Percentiles rank a stretch among this genome's conserved stretches.
Evolutionary conservation across 2,113 vertebrate species (phyloP).

Genomic region (Gallinago paraguaiae): DNA sequence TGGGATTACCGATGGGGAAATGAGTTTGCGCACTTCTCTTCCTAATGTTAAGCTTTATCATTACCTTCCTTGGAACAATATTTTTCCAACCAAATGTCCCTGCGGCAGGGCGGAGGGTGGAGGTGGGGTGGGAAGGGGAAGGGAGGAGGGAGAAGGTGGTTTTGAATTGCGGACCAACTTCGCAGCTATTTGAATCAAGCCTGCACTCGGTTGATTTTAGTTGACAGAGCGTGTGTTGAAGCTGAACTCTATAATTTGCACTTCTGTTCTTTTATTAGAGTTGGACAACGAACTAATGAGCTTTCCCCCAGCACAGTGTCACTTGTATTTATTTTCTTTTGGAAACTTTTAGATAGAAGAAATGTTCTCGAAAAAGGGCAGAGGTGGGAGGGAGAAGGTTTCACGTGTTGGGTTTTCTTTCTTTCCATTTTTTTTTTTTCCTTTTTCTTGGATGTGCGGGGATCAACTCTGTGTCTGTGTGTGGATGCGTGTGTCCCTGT

Average conservation of each 20-base stretch:
- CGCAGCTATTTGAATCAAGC: conserved; percentile 82
- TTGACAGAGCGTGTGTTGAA: conserved; percentile 90
- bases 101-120: conserved; percentile 36
- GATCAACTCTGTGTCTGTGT: neutral
- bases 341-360: conserved; percentile 75
- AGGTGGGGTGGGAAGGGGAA: conserved; percentile 42
- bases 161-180: conserved; percentile 68
- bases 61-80: conserved; percentile 78
- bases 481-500: neutral
- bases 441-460: neutral
- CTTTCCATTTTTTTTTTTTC: neutral
- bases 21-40: conserved; percentile 74
- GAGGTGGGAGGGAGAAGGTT: neutral
- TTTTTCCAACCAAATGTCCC: conserved; percentile 76
- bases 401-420: neutral
- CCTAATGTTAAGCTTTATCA: conserved; percentile 77
- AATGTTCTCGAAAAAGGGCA: conserved; percentile 48
- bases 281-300: conserved; percentile 91
- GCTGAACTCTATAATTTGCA: conserved; percentile 88
- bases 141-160: conserved; percentile 12
- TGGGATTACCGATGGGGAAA: conserved; percentile 81
- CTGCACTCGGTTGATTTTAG: conserved; percentile 82
- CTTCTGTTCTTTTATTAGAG: conserved; percentile 92
- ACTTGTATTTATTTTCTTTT: conserved; percentile 89
- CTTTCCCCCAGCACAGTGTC: conserved; percentile 86